These are phyloP conservation scores for Carapus acus DNA, from an alignment of 2,797 vertebrate genomes.

Conservation along the genomic window DNA sequence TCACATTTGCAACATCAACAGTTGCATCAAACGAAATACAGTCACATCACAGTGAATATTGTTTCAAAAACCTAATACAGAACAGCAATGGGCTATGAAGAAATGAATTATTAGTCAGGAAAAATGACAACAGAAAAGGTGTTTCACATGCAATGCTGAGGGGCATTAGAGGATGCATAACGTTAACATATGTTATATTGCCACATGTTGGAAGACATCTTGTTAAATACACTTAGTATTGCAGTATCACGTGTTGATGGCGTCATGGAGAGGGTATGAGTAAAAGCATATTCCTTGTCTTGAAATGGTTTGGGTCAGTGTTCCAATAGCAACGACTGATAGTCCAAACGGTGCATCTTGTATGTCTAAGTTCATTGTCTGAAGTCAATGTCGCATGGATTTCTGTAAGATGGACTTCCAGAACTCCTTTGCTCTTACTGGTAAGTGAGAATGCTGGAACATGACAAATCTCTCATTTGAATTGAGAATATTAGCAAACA, in stretches of 20 bases:
- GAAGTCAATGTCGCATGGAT: no score
- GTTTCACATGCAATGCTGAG: neutral
- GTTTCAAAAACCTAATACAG: slow-evolving; percentile 35
- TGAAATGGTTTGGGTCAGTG: slow-evolving; percentile 8
- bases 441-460: no score
- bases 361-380: no score
- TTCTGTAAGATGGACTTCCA: no score
- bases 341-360: no score
- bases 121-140: no score
- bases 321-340: no score
- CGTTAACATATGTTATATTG: slow-evolving; percentile 27
- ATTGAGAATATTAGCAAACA: no score
- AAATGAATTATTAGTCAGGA: no score
- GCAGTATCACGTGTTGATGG: slow-evolving; percentile 52
- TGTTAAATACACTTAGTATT: slow-evolving; percentile 39
- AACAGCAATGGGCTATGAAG: slow-evolving; percentile 1
- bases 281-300: slow-evolving; percentile 6
- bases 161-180: slow-evolving; percentile 7
- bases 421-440: no score
- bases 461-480: no score
- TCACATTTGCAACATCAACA: slow-evolving; percentile 49
- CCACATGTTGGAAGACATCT: slow-evolving; percentile 45
- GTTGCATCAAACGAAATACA: slow-evolving; percentile 18
- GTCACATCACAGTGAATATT: slow-evolving; percentile 49
- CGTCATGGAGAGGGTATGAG: slow-evolving; percentile 35